phyloP scores from a whole-genome alignment of 2,113 vertebrate genomes.

The Suricata suricatta region DNA sequence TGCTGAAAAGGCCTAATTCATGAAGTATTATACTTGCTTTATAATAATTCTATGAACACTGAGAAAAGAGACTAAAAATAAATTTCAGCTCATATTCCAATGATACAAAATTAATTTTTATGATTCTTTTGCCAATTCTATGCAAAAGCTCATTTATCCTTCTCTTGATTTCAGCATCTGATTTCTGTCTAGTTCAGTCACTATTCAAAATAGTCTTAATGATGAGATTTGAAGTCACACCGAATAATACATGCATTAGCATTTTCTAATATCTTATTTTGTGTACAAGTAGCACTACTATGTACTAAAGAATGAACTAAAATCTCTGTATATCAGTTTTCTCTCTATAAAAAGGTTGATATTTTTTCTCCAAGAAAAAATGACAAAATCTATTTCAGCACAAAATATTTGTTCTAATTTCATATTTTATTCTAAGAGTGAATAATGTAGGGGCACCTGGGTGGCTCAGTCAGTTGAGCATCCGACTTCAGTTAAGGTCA shows the following conservation, averaged over 20 bases:
- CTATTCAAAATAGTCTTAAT: neutral
- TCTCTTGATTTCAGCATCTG: slow-evolving; percentile 28
- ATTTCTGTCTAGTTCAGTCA: neutral
- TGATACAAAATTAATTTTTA: neutral
- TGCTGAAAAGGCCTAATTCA: neutral
- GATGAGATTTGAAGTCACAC: neutral
- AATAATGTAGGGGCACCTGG: neutral
- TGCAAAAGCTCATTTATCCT: neutral
- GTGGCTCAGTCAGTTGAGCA: no score
- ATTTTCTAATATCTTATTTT: slow-evolving; percentile 9
- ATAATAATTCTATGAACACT: neutral
- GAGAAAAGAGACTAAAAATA: slow-evolving; percentile 23
- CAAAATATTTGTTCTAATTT: slow-evolving; percentile 54
- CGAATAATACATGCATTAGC: neutral
- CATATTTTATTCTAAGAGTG: slow-evolving; percentile 68
- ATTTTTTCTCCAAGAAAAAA: slow-evolving; percentile 6
- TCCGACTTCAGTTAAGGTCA: no score
- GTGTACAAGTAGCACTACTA: neutral
- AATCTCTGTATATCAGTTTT: slow-evolving; percentile 5
- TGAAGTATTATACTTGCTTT: neutral
- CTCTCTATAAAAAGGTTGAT: slow-evolving; percentile 29
- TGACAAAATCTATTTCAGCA: neutral
- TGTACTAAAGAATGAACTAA: neutral
- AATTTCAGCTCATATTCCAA: slow-evolving; percentile 12
- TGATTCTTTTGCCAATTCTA: neutral